Evolutionary conservation across 2,797 vertebrate genomes (phyloP), one percentile per base, ranked within the genome.

Genomic region (Mormyrops attenuatus): DNA sequence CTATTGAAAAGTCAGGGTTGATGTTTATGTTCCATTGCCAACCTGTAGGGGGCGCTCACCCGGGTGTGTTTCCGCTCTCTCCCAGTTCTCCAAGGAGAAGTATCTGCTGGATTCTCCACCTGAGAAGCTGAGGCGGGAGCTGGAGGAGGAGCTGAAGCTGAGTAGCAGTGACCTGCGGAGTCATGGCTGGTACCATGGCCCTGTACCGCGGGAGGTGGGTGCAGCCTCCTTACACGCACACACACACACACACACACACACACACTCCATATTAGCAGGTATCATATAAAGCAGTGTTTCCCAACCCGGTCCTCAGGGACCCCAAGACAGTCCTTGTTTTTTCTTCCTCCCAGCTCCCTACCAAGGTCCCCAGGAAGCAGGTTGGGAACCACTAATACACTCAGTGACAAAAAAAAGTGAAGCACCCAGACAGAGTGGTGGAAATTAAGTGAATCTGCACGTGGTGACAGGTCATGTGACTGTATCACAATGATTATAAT

Each of bases 141-240:
- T 99, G 92, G 98, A 99, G 93, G 98, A 99, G 90, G 98, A 99
- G 91, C 96, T 99, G 88, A 99, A 98, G 88, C 97, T 99, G 90
- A 98, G 97, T 92, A 97, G 97, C 90, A 96, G 96, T 0, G 98
- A 99, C 92, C 96, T 99, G 93, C 96, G 98, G 93, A 99, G 98
- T 95, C 98, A 99, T 0, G 98, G 97, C 93, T 99, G 98, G 98
- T 99, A 99, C 95, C 98, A 99, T 0, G 98, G 98, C 89, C 98
- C 97, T 94, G 98, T 99, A 90, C 98, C 98, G 55, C 95, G 97
- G 50, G 98, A 99, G 97, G 98, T 99, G 93, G 95, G 95, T 6
- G 41, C 9, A 13, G 30, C 86, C 34, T 13, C 44, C 73, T 49
- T n/a, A 26, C 49, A 53, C 13, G 3, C 47, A 47, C 82, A 50